Conservation (phyloP, 2,113 vertebrate species). For the Oncorhynchus nerka region DNA sequence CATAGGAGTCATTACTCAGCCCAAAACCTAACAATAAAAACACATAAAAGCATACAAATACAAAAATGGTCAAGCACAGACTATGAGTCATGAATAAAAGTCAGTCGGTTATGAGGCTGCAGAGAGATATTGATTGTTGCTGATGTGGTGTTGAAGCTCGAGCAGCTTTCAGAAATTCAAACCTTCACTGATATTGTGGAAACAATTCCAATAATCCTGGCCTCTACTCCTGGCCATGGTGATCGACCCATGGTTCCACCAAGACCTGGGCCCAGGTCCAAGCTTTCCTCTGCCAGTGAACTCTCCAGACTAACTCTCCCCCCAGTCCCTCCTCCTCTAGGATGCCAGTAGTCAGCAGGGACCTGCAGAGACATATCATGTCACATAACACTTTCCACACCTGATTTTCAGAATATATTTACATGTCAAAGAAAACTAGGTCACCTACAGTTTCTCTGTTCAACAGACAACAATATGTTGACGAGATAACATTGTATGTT, state of each 20-base stretch:
- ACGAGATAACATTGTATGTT: too few species aligned
- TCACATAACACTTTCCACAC: background rate
- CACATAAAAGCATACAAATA: background rate
- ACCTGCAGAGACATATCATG: conserved; percentile 6
- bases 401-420: too few species aligned
- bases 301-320: conserved; percentile 21
- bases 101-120: background rate
- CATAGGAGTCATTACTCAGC: background rate
- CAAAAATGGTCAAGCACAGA: background rate
- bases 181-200: conserved; percentile 18
- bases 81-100: too few species aligned
- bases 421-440: background rate
- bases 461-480: too few species aligned
- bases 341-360: background rate
- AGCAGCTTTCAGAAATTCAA: conserved; percentile 7
- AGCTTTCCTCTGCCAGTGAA: conserved; percentile 1
- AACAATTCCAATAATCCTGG: conserved; percentile 42
- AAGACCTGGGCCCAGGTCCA: conserved; percentile 15
- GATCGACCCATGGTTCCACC: conserved; percentile 9
- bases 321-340: background rate
- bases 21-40: background rate
- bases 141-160: background rate
- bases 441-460: background rate
- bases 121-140: background rate
- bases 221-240: conserved; percentile 49